Evolutionary conservation across 2,113 vertebrate species (phyloP).

Genomic region (Asarcornis scutulata): DNA sequence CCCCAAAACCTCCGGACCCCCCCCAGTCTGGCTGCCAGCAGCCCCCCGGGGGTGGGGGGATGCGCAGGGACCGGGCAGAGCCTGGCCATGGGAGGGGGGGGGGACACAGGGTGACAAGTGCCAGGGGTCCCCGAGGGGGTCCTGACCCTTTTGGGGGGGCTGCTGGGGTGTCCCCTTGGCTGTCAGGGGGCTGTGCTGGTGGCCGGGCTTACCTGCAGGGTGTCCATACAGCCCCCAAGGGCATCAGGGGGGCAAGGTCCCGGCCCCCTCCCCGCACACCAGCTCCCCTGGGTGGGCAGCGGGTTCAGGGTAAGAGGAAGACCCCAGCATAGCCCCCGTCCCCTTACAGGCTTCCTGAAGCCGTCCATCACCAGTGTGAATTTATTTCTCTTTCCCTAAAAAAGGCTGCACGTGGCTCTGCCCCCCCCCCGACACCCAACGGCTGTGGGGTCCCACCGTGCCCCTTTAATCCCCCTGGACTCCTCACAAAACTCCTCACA

Average conservation of each 20-base stretch:
- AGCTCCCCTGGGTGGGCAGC: neutral
- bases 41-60: neutral
- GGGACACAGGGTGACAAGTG: neutral
- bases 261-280: fast-evolving
- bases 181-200: neutral
- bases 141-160: neutral
- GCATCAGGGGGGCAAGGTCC: neutral
- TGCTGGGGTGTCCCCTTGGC: fast-evolving
- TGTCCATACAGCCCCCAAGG: neutral
- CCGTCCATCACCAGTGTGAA: fast-evolving
- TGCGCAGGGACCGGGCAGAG: neutral
- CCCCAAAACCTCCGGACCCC: neutral
- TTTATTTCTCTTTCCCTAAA: neutral
- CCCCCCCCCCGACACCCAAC: neutral
- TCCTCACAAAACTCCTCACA: neutral
- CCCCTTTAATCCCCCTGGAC: neutral
- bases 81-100: neutral
- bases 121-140: neutral
- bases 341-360: neutral
- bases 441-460: neutral
- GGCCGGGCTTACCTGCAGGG: neutral
- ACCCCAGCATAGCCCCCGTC: neutral
- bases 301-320: neutral
- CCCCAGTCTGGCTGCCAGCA: neutral
- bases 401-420: neutral